phyloP scores from a whole-genome alignment of 2,113 vertebrate genomes.

The Leiothrix lutea region DNA sequence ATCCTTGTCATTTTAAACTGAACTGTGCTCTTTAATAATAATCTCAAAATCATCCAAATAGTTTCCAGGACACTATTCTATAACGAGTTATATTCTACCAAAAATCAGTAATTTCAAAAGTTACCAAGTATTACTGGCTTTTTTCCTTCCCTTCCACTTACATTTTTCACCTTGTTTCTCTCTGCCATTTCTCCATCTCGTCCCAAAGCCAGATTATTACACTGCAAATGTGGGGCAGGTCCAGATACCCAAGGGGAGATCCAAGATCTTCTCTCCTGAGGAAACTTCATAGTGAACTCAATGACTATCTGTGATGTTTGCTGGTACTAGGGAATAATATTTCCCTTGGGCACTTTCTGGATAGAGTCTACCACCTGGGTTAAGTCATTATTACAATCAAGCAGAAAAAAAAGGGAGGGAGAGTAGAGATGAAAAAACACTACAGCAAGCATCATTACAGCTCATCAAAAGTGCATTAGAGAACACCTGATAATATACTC shows the following conservation, averaged over 20 bases:
- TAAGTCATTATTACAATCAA: conserved; percentile 72
- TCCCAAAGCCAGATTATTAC: not conserved
- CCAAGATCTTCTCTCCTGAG: conserved; percentile 36
- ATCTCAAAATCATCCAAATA: conserved; percentile 42
- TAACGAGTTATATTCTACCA: not conserved
- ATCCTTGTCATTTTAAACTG: not conserved
- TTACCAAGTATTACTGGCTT: not conserved
- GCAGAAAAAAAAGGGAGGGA: conserved; percentile 12
- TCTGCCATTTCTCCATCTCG: not conserved
- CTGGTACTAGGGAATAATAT: conserved; percentile 72
- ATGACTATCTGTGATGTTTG: conserved; percentile 65
- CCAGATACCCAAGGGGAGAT: conserved; percentile 43
- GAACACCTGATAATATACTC: conserved; percentile 72
- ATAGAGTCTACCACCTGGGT: conserved; percentile 73
- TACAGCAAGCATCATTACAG: conserved; percentile 70
- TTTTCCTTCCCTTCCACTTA: not conserved
- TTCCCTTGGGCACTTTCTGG: conserved; percentile 67
- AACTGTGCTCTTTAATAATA: conserved; percentile 15
- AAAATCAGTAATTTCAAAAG: not conserved
- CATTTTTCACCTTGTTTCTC: not conserved
- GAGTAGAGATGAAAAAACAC: conserved; percentile 49
- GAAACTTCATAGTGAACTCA: conserved; percentile 16
- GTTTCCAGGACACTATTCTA: not conserved
- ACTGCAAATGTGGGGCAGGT: conserved; percentile 34
- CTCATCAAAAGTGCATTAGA: conserved; percentile 74